Evolutionary conservation across 2,113 vertebrate species (phyloP).

Genomic region (Zonotrichia leucophrys): DNA sequence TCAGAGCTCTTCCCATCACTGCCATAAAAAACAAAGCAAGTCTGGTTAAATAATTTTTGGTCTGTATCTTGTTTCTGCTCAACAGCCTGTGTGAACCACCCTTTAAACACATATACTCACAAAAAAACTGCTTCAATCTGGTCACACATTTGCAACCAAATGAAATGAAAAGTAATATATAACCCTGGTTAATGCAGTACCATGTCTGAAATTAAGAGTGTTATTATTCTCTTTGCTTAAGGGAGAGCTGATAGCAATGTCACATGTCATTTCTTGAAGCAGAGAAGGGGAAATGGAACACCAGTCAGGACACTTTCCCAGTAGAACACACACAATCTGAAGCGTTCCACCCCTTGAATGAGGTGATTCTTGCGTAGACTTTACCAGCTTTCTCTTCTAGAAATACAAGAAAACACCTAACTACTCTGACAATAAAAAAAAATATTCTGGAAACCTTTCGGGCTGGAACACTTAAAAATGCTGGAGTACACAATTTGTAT

Average conservation of each 20-base stretch:
- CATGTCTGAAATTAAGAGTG: not conserved
- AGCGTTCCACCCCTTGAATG: not conserved
- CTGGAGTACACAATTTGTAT: not conserved
- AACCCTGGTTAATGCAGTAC: not conserved
- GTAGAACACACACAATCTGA: not conserved
- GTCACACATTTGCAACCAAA: not conserved
- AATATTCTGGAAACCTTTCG: not conserved
- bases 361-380: not conserved
- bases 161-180: not conserved
- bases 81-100: not conserved
- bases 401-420: not conserved
- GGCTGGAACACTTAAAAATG: not conserved
- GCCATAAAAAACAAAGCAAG: not conserved
- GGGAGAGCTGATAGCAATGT: not conserved
- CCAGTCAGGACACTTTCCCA: not conserved
- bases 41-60: constrained; percentile 1
- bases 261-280: not conserved
- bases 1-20: not conserved
- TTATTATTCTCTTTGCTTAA: not conserved
- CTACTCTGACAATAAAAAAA: not conserved
- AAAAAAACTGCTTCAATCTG: not conserved
- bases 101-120: not conserved
- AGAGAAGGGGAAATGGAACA: not conserved
- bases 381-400: not conserved
- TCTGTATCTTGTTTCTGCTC: not conserved